Percentiles rank a stretch among this genome's conserved stretches.
These are phyloP conservation scores for Siniperca knerii DNA, from an alignment of 2,113 vertebrate genomes.

Conservation along the genomic window DNA sequence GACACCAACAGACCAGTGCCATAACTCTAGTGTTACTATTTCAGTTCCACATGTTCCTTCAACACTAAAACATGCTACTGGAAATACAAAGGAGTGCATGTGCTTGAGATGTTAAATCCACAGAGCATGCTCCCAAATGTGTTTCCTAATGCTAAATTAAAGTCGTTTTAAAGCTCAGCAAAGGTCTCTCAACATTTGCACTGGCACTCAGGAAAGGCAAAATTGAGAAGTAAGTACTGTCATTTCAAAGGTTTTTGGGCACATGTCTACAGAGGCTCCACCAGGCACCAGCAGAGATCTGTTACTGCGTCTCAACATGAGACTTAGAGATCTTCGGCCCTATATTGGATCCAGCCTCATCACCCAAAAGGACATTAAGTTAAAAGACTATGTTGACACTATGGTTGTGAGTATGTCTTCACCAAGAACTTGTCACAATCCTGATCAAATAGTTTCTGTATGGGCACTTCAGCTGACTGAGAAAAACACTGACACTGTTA, in stretches of 20 bases:
- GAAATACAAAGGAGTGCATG: conserved; percentile 6
- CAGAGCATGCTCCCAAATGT: background rate
- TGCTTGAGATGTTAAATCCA: background rate
- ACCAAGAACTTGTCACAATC: background rate
- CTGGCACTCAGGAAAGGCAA: conserved; percentile 6
- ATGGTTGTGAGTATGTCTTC: background rate
- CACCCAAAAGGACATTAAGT: background rate
- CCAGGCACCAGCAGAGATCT: background rate
- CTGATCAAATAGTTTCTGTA: background rate
- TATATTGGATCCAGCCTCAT: background rate
- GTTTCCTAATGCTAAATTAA: background rate
- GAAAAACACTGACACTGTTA: background rate
- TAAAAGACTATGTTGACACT: background rate
- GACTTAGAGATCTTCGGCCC: background rate
- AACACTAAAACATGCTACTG: conserved; percentile 20
- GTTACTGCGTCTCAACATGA: background rate
- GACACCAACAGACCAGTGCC: background rate
- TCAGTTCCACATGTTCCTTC: background rate
- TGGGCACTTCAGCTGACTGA: background rate
- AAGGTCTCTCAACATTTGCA: background rate
- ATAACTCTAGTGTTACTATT: background rate
- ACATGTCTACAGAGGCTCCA: background rate
- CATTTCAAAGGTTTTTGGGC: background rate
- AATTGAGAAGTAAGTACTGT: background rate
- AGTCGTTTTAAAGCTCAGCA: background rate